These are phyloP conservation scores for Zalophus californianus DNA, from an alignment of 2,797 vertebrate genomes.

Conservation along the genomic window DNA sequence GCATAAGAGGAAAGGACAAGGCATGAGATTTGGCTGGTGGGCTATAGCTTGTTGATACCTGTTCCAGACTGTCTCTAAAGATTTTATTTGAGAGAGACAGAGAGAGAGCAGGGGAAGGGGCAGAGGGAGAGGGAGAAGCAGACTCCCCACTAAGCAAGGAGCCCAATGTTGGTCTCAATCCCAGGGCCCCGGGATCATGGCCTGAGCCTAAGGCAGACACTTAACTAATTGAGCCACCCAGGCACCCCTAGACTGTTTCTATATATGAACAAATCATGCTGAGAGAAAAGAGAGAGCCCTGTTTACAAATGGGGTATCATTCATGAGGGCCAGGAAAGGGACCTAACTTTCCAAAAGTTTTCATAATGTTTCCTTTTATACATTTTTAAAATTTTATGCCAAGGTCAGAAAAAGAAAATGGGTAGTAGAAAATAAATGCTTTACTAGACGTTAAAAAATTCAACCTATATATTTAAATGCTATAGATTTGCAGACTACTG, in stretches of 20 bases:
- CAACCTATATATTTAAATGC: background rate
- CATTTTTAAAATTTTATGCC: background rate
- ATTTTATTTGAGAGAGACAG: background rate
- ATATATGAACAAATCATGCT: background rate
- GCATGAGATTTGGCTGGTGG: background rate
- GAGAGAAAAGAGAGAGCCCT: background rate
- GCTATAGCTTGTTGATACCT: background rate
- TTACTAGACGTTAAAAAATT: conserved; percentile 7
- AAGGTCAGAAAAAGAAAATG: background rate
- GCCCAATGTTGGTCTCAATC: background rate
- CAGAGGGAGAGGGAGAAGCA: background rate
- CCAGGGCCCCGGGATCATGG: background rate
- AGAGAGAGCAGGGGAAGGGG: background rate
- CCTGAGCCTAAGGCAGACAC: background rate
- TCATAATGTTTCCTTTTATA: background rate
- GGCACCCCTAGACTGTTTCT: background rate
- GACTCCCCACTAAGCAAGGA: background rate
- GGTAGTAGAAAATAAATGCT: background rate
- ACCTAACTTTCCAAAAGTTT: background rate
- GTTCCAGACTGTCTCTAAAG: background rate
- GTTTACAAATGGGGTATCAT: background rate
- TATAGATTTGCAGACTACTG: background rate
- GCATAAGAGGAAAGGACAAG: background rate
- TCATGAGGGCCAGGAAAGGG: background rate
- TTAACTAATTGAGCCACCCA: background rate